A percentile compares a stretch with the other conserved stretches of the same genome.
These are phyloP conservation scores for Mycteria americana DNA, from an alignment of 2,797 vertebrate species.

Conservation along the genomic window DNA sequence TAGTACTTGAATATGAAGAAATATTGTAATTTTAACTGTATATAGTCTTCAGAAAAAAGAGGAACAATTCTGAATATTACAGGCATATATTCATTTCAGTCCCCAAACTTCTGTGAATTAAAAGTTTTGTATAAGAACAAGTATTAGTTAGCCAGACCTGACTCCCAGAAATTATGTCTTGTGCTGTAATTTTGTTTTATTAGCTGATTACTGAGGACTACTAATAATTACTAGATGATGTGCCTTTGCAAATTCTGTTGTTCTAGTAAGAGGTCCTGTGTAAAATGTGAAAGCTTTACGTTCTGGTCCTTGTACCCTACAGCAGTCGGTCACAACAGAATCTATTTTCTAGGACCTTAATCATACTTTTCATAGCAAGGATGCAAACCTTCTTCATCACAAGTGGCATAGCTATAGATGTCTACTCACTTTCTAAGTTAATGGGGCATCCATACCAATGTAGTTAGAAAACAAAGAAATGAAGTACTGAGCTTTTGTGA, in stretches of 20 bases:
- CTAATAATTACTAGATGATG: neutral
- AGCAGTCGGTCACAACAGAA: neutral
- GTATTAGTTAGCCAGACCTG: neutral
- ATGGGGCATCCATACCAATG: neutral
- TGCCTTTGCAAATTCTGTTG: neutral
- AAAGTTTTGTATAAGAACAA: neutral
- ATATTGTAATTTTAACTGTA: neutral
- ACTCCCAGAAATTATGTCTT: neutral
- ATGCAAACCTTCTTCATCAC: neutral
- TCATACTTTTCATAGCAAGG: neutral
- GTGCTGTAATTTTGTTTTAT: neutral
- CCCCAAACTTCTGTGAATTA: neutral
- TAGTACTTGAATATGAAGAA: neutral
- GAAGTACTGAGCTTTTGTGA: neutral
- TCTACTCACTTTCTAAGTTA: neutral
- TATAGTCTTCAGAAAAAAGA: neutral
- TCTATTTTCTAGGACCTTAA: neutral
- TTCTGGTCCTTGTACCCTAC: neutral
- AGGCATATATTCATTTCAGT: neutral
- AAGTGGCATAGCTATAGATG: neutral
- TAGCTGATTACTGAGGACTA: neutral
- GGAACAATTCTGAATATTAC: neutral
- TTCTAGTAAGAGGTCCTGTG: neutral
- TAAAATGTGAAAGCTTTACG: neutral
- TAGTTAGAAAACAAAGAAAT: neutral